Evolutionary conservation across 2,888 invertebrate genomes (phyloP).

Genomic region (Stenotaenia linearis): DNA sequence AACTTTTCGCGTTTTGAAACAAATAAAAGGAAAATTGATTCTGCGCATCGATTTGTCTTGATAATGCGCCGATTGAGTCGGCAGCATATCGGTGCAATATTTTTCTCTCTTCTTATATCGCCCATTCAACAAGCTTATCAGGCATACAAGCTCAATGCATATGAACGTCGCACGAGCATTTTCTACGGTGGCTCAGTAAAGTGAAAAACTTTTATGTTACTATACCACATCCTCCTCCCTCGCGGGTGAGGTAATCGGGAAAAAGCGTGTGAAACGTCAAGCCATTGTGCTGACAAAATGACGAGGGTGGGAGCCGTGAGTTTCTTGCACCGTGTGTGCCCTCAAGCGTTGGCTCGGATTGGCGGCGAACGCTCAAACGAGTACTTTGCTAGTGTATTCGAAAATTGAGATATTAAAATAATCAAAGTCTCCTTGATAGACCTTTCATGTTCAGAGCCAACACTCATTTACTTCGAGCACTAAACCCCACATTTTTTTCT

Average conservation of each 20-base stretch:
- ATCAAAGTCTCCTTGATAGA: neutral
- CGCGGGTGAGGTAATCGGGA: slow-evolving; percentile 4
- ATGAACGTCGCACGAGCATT: neutral
- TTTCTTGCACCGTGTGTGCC: neutral
- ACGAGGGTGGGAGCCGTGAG: neutral
- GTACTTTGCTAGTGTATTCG: neutral
- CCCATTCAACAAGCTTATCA: neutral
- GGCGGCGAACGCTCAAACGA: neutral
- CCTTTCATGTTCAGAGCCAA: neutral
- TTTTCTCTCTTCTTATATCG: neutral
- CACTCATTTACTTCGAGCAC: neutral
- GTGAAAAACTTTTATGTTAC: slow-evolving; percentile 9
- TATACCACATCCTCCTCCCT: neutral
- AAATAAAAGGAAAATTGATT: too few species aligned
- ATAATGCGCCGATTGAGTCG: neutral
- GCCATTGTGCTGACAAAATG: slow-evolving; percentile 9
- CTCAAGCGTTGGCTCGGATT: neutral
- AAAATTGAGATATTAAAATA: slow-evolving; percentile 9
- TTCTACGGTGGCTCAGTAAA: neutral
- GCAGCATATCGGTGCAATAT: neutral
- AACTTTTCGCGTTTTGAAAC: too few species aligned
- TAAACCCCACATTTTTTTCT: neutral
- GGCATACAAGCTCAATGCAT: neutral
- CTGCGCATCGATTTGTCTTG: neutral
- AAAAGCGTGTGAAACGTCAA: slow-evolving; percentile 4